phyloP scores from a whole-genome alignment of 2,797 vertebrate genomes.

The Lagocephalus sceleratus region DNA sequence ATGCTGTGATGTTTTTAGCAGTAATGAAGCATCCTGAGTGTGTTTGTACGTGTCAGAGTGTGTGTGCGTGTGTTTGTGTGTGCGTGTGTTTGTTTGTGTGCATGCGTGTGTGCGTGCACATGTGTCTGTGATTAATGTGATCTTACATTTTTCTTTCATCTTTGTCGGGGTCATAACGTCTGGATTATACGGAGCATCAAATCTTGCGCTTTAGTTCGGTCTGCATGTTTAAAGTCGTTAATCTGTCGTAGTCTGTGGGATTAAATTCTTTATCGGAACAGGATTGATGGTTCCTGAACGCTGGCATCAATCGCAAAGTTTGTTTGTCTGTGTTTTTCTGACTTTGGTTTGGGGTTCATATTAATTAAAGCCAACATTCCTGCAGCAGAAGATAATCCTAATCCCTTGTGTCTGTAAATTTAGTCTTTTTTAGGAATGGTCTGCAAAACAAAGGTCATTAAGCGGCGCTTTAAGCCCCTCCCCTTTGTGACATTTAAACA shows the following conservation, averaged over 20 bases:
- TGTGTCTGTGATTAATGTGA: slow-evolving; percentile 12
- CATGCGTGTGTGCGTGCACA: slow-evolving; percentile 6
- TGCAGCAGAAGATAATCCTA: not conserved
- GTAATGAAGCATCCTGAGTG: slow-evolving; percentile 55
- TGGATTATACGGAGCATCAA: slow-evolving; percentile 2
- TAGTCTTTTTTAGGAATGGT: too few relatives aligned
- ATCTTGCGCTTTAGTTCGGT: slow-evolving; percentile 7
- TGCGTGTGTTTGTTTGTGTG: slow-evolving; percentile 8
- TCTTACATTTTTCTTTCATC: slow-evolving; percentile 17
- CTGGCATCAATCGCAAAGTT: not conserved
- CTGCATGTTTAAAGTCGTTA: slow-evolving; percentile 9
- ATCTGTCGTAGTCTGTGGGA: slow-evolving; percentile 8
- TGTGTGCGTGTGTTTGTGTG: slow-evolving; percentile 6
- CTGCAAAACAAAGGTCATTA: too few relatives aligned
- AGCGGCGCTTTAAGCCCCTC: too few relatives aligned
- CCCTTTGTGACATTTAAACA: too few relatives aligned
- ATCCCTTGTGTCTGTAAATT: too few relatives aligned
- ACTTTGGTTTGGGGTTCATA: too few relatives aligned
- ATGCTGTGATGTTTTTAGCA: slow-evolving; percentile 68
- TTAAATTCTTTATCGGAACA: not conserved
- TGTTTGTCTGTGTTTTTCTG: not conserved
- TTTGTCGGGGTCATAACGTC: slow-evolving; percentile 3
- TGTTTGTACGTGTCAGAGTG: slow-evolving; percentile 6
- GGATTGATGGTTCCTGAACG: too few relatives aligned
- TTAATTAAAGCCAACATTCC: not conserved